A percentile compares a stretch with the other conserved stretches of the same genome.
These are phyloP conservation scores for Phycodurus eques DNA, from an alignment of 2,113 vertebrate genomes.

Conservation along the genomic window DNA sequence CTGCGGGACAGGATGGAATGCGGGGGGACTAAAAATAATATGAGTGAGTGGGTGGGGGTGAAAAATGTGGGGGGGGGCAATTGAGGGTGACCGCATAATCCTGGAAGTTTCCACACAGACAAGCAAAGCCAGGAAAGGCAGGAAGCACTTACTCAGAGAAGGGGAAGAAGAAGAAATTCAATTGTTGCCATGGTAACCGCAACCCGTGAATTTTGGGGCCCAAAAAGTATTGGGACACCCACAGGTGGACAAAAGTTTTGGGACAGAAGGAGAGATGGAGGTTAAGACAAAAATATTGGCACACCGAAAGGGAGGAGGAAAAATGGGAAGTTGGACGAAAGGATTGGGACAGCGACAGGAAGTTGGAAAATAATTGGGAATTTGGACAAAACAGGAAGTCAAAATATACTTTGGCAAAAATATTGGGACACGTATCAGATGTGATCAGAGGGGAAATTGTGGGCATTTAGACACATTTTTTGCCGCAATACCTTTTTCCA, in stretches of 20 bases:
- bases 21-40: slow-evolving; percentile 1
- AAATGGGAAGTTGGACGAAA: background rate
- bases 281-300: background rate
- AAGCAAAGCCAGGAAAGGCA: background rate
- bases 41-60: background rate
- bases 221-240: background rate
- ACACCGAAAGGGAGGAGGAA: background rate
- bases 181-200: background rate
- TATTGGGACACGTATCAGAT: background rate
- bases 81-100: background rate
- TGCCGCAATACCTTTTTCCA: background rate
- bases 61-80: background rate
- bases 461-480: background rate
- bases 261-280: too few relatives aligned
- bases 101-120: background rate
- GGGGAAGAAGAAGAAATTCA: background rate
- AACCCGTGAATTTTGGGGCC: background rate
- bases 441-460: too few relatives aligned
- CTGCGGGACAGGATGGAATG: slow-evolving; percentile 15
- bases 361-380: background rate
- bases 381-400: background rate
- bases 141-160: background rate
- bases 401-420: background rate
- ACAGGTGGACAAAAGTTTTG: too few relatives aligned
- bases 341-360: background rate